Evolutionary conservation across 2,113 vertebrate species (phyloP).

Genomic region (Mystacornis crossleyi): DNA sequence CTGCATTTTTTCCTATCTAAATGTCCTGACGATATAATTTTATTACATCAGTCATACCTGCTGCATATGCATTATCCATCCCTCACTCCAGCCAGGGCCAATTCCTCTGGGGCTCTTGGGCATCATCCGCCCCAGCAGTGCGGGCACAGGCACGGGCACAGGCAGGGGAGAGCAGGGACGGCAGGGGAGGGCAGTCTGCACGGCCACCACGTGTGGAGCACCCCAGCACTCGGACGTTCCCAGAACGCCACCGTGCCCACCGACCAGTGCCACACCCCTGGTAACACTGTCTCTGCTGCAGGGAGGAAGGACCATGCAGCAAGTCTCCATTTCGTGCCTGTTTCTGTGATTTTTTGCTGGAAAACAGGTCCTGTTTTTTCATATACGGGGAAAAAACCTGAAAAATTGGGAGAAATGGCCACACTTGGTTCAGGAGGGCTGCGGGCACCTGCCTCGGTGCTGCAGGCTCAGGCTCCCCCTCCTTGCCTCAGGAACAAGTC

Average conservation of each 20-base stretch:
- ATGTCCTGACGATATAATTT: not conserved
- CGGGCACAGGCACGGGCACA: rapidly evolving
- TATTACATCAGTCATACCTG: not conserved
- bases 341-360: not conserved
- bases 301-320: not conserved
- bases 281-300: rapidly evolving
- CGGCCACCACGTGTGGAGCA: not conserved
- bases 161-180: not conserved
- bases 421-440: rapidly evolving
- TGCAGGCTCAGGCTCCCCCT: not conserved
- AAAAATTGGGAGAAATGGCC: not conserved
- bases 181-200: not conserved
- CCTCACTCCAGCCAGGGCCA: not conserved
- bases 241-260: rapidly evolving
- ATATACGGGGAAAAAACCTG: rapidly evolving
- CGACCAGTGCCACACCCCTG: rapidly evolving
- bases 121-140: rapidly evolving
- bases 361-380: rapidly evolving
- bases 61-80: not conserved
- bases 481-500: no score
- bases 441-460: rapidly evolving
- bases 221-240: rapidly evolving
- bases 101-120: not conserved
- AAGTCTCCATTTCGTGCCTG: not conserved
- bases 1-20: constrained; percentile 42